Percentiles rank a stretch among this genome's conserved stretches.
These are phyloP conservation scores for Protaetia brevitarsis DNA, from an alignment of 1,140 invertebrate genomes.

Conservation along the genomic window DNA sequence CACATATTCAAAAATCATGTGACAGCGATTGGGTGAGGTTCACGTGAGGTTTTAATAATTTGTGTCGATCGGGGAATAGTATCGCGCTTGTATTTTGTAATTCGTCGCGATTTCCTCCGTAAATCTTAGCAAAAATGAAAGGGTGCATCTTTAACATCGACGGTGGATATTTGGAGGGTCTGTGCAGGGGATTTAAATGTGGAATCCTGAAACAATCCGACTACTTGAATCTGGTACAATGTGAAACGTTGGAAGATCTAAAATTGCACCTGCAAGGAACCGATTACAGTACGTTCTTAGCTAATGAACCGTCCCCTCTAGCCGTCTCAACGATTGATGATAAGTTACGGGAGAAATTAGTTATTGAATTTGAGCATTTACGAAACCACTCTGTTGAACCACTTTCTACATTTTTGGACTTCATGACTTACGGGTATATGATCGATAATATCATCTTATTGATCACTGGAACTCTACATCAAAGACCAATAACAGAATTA, in stretches of 20 bases:
- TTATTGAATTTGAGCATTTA: conserved; percentile 97
- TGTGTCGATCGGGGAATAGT: neutral
- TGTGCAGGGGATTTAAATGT: conserved; percentile 97
- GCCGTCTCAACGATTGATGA: conserved; percentile 99
- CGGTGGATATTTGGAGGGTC: conserved; percentile 94
- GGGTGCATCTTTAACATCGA: conserved; percentile 96
- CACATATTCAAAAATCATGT: conserved; percentile 13
- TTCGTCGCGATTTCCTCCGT: neutral
- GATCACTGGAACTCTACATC: conserved; percentile 98
- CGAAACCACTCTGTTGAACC: conserved; percentile 97
- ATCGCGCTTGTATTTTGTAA: neutral
- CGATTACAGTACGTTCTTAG: conserved; percentile 97
- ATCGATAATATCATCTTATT: conserved; percentile 99
- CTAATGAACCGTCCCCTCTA: conserved; percentile 96
- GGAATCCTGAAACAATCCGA: conserved; percentile 96
- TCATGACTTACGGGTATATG: conserved; percentile 99
- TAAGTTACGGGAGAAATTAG: conserved; percentile 95
- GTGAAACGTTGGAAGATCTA: conserved; percentile 98
- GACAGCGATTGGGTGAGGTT: neutral
- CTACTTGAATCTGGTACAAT: conserved; percentile 98
- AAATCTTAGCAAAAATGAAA: conserved; percentile 60
- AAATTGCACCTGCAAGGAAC: conserved; percentile 98
- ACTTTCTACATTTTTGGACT: conserved; percentile 95
- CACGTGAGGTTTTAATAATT: conserved; percentile 2
- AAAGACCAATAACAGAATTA: conserved; percentile 95